Conservation (phyloP, 1,140 invertebrate genomes). For the Archivesica marissinica region DNA sequence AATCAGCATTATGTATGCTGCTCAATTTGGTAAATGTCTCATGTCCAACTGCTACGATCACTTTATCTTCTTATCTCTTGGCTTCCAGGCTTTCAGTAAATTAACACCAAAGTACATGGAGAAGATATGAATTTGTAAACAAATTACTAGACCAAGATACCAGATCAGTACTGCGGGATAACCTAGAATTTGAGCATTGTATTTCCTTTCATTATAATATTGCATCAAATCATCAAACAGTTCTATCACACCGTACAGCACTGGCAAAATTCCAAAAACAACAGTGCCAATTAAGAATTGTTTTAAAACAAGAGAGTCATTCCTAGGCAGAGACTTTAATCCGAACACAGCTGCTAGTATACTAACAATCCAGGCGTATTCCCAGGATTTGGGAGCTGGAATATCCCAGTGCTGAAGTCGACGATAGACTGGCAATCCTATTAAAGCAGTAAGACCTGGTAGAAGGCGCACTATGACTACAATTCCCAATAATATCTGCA, state of each 20-base stretch:
- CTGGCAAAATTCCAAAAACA: conserved; percentile 91
- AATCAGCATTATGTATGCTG: not conserved
- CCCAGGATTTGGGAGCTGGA: conserved; percentile 87
- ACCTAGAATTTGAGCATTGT: conserved; percentile 84
- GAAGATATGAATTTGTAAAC: conserved; percentile 95
- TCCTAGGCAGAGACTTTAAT: conserved; percentile 93
- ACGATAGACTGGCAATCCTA: conserved; percentile 68
- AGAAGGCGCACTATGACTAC: conserved; percentile 72
- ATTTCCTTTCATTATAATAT: conserved; percentile 90
- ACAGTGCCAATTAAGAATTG: conserved; percentile 93
- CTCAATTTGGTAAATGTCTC: conserved; percentile 37
- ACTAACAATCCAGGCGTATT: conserved; percentile 96
- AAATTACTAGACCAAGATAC: conserved; percentile 95
- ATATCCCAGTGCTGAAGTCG: conserved; percentile 72
- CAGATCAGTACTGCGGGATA: conserved; percentile 96
- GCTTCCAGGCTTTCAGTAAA: conserved; percentile 93
- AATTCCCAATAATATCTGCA: conserved; percentile 70
- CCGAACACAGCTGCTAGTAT: conserved; percentile 93
- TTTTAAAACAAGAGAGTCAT: conserved; percentile 90
- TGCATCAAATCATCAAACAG: conserved; percentile 93
- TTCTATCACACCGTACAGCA: conserved; percentile 91
- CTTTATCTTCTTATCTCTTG: conserved; percentile 68
- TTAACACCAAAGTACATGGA: conserved; percentile 95
- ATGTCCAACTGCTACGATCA: not conserved
- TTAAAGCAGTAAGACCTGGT: conserved; percentile 68